Evolutionary conservation across 2,888 invertebrate genomes (phyloP).

Genomic region (Gandaritis pyraliata): DNA sequence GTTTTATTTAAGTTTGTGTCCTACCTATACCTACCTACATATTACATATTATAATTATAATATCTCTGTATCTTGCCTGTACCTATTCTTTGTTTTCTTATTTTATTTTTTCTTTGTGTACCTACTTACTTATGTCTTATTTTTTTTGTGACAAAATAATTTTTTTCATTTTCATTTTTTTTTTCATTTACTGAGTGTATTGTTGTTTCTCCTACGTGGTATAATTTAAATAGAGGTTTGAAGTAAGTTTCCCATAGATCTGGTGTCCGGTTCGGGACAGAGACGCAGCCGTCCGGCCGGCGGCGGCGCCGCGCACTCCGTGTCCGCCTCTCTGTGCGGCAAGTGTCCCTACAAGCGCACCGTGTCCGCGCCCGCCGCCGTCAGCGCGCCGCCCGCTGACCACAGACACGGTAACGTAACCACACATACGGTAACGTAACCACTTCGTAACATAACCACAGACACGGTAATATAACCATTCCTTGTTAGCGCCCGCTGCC

Average conservation of each 20-base stretch:
- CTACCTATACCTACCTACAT: no score
- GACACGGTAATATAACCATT: background rate
- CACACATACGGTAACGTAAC: background rate
- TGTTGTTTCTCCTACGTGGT: no score
- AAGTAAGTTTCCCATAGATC: slow-evolving; percentile 11
- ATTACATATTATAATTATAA: no score
- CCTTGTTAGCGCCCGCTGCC: no score
- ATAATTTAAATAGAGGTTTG: background rate
- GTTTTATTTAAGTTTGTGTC: no score
- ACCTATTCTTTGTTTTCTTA: no score
- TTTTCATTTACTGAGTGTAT: no score
- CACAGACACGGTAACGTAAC: slow-evolving; percentile 71
- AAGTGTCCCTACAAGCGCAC: slow-evolving; percentile 98
- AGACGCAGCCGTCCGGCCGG: slow-evolving; percentile 91
- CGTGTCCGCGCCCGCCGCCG: slow-evolving; percentile 95
- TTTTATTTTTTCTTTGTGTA: no score
- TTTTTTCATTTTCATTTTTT: no score
- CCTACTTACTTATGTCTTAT: no score
- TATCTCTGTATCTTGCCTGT: no score
- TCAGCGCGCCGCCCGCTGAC: slow-evolving; percentile 89
- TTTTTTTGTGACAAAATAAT: no score
- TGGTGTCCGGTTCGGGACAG: slow-evolving; percentile 88
- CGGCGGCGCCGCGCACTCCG: slow-evolving; percentile 81
- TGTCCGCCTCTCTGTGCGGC: slow-evolving; percentile 94
- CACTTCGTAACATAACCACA: background rate